Conservation (phyloP, 2,888 invertebrate genomes). For the Polydrusus tereticollis region DNA sequence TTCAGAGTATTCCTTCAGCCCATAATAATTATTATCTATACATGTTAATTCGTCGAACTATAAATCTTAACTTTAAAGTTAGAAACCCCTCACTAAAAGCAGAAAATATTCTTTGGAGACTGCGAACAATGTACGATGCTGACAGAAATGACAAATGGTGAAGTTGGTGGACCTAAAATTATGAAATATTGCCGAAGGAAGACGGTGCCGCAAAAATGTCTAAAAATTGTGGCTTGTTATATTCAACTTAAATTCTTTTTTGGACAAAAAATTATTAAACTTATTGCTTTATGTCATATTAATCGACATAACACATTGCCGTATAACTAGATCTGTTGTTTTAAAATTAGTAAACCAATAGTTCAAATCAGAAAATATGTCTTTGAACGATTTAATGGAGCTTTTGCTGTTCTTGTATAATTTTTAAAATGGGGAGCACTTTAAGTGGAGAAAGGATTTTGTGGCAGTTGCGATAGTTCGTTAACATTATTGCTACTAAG, state of each 20-base stretch:
- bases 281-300: no score
- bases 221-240: background rate
- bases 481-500: slow-evolving; percentile 29
- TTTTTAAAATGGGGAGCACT: no score
- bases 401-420: no score
- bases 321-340: no score
- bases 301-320: no score
- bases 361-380: no score
- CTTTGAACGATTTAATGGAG: no score
- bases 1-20: no score
- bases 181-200: background rate
- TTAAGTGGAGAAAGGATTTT: no score
- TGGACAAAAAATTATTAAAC: no score
- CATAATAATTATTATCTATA: background rate
- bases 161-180: background rate
- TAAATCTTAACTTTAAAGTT: background rate
- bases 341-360: no score
- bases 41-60: background rate
- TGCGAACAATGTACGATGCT: background rate
- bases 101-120: background rate
- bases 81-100: background rate
- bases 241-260: no score
- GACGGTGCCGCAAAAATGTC: background rate
- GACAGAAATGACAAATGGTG: background rate
- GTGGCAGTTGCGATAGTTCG: background rate